Evolutionary conservation across 2,797 vertebrate genomes (phyloP).

Genomic region (Nothura maculosa): DNA sequence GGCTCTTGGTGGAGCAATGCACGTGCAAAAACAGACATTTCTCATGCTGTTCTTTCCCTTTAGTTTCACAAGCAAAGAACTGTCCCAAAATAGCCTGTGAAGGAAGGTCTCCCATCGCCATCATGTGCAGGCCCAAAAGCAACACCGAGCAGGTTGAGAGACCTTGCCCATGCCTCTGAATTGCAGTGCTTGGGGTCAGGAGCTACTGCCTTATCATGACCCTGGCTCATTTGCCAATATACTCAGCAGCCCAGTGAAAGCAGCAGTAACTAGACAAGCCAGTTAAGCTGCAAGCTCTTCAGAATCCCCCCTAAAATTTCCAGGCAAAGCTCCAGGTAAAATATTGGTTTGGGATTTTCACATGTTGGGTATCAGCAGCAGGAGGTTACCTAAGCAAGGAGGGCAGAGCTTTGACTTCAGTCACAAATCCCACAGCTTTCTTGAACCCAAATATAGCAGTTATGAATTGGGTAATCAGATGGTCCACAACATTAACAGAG

Average conservation of each 20-base stretch:
- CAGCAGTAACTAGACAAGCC: neutral
- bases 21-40: neutral
- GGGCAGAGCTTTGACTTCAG: neutral
- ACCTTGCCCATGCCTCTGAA: neutral
- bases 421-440: neutral
- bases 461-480: neutral
- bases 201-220: neutral
- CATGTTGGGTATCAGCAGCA: neutral
- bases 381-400: neutral
- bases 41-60: neutral
- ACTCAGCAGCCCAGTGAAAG: neutral
- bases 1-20: neutral
- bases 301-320: neutral
- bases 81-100: neutral
- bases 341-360: neutral
- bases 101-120: neutral
- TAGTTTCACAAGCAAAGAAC: neutral
- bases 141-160: neutral
- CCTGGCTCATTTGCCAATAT: neutral
- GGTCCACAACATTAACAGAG: neutral
- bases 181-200: neutral
- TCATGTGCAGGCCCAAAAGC: neutral
- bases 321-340: neutral
- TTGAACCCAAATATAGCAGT: neutral
- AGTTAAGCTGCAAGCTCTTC: neutral